Base-by-base conservation (phyloP, 2,888 invertebrate genomes). In the Asteroscopus sphinx region DNA sequence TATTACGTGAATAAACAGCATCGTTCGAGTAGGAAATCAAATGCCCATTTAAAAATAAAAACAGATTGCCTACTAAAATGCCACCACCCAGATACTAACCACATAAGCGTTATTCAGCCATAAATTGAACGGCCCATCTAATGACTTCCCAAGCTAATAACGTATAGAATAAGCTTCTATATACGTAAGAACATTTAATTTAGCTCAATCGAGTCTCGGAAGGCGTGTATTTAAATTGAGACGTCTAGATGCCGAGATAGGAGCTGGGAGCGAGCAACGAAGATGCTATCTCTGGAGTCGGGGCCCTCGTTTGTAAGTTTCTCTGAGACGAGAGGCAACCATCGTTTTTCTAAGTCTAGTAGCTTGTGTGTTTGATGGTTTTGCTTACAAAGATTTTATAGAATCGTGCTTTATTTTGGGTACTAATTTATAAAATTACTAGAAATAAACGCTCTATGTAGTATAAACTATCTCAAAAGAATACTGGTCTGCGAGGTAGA, bases 161-260 rank as follows among this genome's bases (percentile, higher is more conserved):
- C 61, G 52, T 62, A 61, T 64, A 64, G 60, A 64, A 72, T 74
- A 70, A 65, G 70, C 65, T 70, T 64, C 55, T 77, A 61, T 66
- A 68, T 69, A 68, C 49, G 63, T 68, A 67, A 54, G 61, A 65
- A 69, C 76, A 76, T 79, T 82, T 80, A 82, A 82, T 79, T 82
- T 79, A 80, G 77, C 77, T 78, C 76, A 78, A 79, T 80, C 73
- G 75, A 78, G 78, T 75, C 72, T 68, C 68, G 56, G 67, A 63
- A 73, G 77, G 75, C 69, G 75, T 74, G 82, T 85, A 91, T 92
- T 92, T 88, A 90, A 91, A 92, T 92, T 85, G 91, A 93, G 91
- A 90, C 87, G 90, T 92, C 86, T 77, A 89, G 91, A 91, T 89
- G 79, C 56, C 37, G 67, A 83, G 93, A 93, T 91, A 91, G 79